Percentiles rank a stretch among this genome's conserved stretches.
Evolutionary conservation across 2,113 vertebrate species (phyloP).

Genomic region (Nesoenas mayeri): DNA sequence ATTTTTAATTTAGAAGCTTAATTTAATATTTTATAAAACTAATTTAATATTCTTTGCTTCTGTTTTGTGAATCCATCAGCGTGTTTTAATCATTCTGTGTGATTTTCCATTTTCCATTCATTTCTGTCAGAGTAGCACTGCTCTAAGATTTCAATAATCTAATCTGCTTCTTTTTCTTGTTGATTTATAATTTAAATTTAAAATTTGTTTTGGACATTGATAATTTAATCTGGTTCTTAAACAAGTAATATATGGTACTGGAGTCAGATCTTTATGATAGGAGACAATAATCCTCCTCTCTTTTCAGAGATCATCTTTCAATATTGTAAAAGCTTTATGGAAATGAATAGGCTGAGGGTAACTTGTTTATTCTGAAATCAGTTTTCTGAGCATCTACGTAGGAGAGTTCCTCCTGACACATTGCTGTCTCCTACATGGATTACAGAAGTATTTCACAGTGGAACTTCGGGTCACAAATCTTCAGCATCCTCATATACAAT

Average conservation of each 20-base stretch:
- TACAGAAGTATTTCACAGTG: not conserved
- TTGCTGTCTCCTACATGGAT: not conserved
- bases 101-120: slow-evolving; percentile 9
- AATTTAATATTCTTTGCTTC: not conserved
- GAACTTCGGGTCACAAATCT: not conserved
- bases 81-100: not conserved
- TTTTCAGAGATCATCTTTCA: not conserved
- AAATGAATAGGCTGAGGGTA: not conserved
- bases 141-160: slow-evolving; percentile 1
- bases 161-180: not conserved
- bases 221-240: slow-evolving; percentile 28
- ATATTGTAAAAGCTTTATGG: not conserved
- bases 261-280: not conserved
- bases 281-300: not conserved
- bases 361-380: not conserved
- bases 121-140: not conserved
- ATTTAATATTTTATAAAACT: slow-evolving; percentile 5
- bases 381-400: not conserved
- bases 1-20: slow-evolving; percentile 6
- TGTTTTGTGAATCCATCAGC: not conserved
- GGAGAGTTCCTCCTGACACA: not conserved
- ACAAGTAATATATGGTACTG: not conserved
- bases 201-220: not conserved
- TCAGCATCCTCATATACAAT: not conserved
- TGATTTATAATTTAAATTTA: slow-evolving; percentile 19